phyloP scores from a whole-genome alignment of 2,888 invertebrate genomes.

The Megalurothrips usitatus region DNA sequence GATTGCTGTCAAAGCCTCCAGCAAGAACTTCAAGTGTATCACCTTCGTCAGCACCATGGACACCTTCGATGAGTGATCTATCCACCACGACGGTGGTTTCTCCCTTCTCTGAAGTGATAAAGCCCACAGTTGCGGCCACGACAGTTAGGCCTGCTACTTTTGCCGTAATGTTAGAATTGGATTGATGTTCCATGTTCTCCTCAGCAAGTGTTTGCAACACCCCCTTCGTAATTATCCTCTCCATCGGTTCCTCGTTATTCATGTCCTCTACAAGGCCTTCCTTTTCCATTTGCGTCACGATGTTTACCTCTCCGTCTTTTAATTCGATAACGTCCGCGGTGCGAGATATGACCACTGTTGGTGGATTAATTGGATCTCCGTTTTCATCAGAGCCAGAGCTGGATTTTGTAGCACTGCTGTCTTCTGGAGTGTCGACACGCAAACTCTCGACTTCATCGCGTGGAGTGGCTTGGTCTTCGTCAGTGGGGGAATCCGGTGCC shows the following conservation, averaged over 20 bases:
- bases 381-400: background rate
- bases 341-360: background rate
- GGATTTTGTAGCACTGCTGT: background rate
- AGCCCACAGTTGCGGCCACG: background rate
- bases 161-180: background rate
- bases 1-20: background rate
- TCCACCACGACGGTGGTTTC: no score
- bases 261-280: background rate
- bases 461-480: background rate
- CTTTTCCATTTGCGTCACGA: slow-evolving; percentile 8
- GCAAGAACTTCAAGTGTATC: background rate
- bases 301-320: background rate
- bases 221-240: background rate
- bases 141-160: background rate
- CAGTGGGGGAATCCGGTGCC: background rate
- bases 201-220: background rate
- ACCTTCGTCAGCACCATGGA: background rate
- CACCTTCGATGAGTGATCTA: no score
- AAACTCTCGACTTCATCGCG: background rate
- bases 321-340: background rate
- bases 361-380: background rate
- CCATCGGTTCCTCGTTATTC: background rate
- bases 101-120: background rate
- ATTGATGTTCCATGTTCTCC: background rate
- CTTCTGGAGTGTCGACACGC: background rate